Conservation (phyloP, 2,113 vertebrate genomes). For the Chionis minor region DNA sequence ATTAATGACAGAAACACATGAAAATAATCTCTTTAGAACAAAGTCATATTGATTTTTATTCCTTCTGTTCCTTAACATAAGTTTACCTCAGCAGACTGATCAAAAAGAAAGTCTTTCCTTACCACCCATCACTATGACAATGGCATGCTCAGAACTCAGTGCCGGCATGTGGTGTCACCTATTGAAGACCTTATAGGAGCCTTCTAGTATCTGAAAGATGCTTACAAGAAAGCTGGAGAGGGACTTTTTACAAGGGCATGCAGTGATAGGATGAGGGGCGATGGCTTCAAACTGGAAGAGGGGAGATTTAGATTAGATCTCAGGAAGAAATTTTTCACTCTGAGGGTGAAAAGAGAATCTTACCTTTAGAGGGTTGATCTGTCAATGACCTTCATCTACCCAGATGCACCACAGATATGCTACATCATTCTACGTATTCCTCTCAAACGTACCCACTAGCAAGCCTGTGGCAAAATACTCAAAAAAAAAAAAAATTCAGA, state of each 20-base stretch:
- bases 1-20: not conserved
- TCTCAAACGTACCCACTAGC: not conserved
- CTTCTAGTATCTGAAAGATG: too few relatives aligned
- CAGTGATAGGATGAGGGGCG: too few relatives aligned
- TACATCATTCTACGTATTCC: not conserved
- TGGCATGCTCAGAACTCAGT: not conserved
- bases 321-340: too few relatives aligned
- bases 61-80: not conserved
- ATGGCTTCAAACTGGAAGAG: too few relatives aligned
- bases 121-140: not conserved
- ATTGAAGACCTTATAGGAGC: not conserved
- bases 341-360: not conserved
- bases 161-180: not conserved
- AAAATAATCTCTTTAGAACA: not conserved
- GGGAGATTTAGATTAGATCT: too few relatives aligned
- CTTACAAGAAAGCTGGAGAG: too few relatives aligned
- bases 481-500: not conserved
- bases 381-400: not conserved
- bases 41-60: not conserved
- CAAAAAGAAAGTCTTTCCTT: not conserved
- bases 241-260: too few relatives aligned
- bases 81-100: not conserved
- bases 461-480: not conserved
- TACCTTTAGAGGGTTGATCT: not conserved
- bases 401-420: not conserved